These are phyloP conservation scores for Typhlomys cinereus DNA, from an alignment of 2,113 vertebrate genomes.

Conservation along the genomic window DNA sequence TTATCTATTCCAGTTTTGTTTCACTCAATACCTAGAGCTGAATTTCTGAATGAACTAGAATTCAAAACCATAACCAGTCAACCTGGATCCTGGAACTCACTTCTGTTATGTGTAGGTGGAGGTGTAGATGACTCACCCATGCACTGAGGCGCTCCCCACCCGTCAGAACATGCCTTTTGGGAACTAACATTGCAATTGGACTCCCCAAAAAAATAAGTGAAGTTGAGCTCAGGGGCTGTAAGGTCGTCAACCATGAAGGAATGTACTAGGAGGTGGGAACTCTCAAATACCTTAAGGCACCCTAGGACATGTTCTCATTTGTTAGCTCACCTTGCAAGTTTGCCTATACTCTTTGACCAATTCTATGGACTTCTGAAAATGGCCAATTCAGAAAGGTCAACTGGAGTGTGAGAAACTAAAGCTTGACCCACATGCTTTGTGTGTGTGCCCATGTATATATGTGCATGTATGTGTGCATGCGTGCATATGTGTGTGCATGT, in stretches of 20 bases:
- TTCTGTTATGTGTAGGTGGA: background rate
- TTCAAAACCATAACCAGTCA: background rate
- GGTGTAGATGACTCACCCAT: constrained; percentile 12
- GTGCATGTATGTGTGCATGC: background rate
- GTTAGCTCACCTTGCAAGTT: background rate
- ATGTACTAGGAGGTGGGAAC: background rate
- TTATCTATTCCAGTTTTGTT: background rate
- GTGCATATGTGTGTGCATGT: background rate
- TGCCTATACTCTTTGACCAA: background rate
- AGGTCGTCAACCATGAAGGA: background rate
- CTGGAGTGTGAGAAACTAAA: background rate
- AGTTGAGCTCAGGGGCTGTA: background rate
- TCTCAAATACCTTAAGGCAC: background rate
- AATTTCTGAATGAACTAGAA: constrained; percentile 27
- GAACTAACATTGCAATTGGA: background rate
- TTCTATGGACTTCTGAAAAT: background rate
- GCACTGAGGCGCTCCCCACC: rapidly evolving
- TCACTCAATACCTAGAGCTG: background rate
- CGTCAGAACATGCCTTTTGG: background rate
- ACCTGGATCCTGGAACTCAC: background rate
- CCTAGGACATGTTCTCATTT: background rate
- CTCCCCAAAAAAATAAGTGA: background rate
- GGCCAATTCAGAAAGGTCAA: constrained; percentile 29
- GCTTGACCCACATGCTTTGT: background rate
- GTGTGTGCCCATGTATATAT: background rate